Evolutionary conservation across 2,888 invertebrate species (phyloP).

Genomic region (Drosophila flavopinicola): DNA sequence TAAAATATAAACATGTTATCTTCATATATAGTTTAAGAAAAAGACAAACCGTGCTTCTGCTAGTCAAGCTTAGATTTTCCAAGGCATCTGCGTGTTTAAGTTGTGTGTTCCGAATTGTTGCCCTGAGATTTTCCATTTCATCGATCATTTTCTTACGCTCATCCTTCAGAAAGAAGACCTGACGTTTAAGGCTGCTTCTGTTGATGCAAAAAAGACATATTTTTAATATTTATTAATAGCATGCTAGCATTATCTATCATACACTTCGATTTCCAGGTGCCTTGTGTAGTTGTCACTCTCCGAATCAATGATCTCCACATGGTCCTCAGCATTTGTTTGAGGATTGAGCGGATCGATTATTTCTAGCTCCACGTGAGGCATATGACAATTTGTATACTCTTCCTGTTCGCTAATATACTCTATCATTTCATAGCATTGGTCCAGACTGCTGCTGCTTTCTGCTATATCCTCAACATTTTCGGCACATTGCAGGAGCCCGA

Average conservation of each 20-base stretch:
- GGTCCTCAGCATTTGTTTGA: constrained; percentile 21
- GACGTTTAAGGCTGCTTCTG: constrained; percentile 40
- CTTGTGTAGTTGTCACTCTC: constrained; percentile 34
- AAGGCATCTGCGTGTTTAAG: not conserved
- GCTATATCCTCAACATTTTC: constrained; percentile 5
- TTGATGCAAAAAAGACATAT: not conserved
- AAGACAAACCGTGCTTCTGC: constrained; percentile 1
- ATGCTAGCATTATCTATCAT: constrained; percentile 5
- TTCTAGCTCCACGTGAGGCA: constrained; percentile 17
- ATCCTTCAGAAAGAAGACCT: constrained; percentile 41
- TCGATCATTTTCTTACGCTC: constrained; percentile 46
- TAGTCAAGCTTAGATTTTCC: constrained; percentile 2
- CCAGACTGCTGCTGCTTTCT: constrained; percentile 3
- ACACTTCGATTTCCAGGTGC: constrained; percentile 57
- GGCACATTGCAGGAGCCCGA: not conserved
- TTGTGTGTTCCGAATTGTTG: constrained; percentile 4
- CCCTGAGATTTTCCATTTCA: constrained; percentile 35
- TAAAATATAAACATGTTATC: too few species aligned
- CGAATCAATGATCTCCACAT: constrained; percentile 39
- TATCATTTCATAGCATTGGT: constrained; percentile 20
- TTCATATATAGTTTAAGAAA: not conserved
- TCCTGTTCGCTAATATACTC: constrained; percentile 30
- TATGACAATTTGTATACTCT: constrained; percentile 1
- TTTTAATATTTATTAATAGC: not conserved
- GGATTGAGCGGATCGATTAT: constrained; percentile 32